Base-by-base conservation (phyloP, 2,797 vertebrate genomes). In the Halcyon chelicuti region DNA sequence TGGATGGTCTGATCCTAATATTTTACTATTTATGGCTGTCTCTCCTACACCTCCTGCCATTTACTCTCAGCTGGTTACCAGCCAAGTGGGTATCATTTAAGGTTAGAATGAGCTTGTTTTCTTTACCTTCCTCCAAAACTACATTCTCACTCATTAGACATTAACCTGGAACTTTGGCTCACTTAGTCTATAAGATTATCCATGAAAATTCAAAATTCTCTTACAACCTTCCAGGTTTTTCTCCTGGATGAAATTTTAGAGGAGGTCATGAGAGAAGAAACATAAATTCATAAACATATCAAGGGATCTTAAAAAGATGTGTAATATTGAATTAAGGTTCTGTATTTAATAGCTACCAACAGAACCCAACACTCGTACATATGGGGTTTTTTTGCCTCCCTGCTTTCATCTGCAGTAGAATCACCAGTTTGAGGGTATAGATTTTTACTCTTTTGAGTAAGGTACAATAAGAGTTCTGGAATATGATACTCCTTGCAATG, bases 301-400 rank as follows among this genome's bases (percentile, higher is more conserved):
- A 52, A 20, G 3, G 13, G 14, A 37, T 76, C 42, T 85, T 42
- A 29, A 21, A 58, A 81, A 62, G 10, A 9, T 37, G 9, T 29
- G 7, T 44, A 51, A 2, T 14, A 23, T 66, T 51, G 47, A 55
- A 52, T 60, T 60, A 19, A 33, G 35, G 22, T 49, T 91, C 35
- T 46, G 11, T 10, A 16, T 66, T 51, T 66, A 49, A 65, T 29
- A 26, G 4, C 11, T 54, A 65, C 9, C 35, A 71, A 14, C 58
- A 91, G 84, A 61, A 70, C 26, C 39, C 58, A 44, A 18, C 10
- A 42, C 40, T 5, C n/a, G 23, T 31, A 33, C 17, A 12, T 4
- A 7, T 14, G 8, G 0, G 1, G 9, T 20, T 8, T 21, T 72
- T 60, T 47, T 13, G 9, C 4, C 8, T 49, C 22, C 12, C 6